A percentile compares a stretch with the other conserved stretches of the same genome.
These are phyloP conservation scores for Ciconia maguari DNA, from an alignment of 2,113 vertebrate genomes.

Conservation along the genomic window DNA sequence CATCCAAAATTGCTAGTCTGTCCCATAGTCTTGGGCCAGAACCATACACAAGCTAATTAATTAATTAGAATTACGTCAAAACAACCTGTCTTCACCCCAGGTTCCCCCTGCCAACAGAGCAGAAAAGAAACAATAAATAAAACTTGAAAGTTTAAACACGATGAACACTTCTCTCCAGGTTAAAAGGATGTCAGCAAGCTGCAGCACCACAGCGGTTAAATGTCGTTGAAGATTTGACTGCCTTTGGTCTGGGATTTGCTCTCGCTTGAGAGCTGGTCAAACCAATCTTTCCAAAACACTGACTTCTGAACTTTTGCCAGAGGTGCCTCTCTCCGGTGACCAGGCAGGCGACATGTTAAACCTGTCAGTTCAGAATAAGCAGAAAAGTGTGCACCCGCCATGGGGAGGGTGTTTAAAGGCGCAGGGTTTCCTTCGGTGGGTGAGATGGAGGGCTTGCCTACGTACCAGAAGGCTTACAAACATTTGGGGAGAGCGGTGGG, in stretches of 20 bases:
- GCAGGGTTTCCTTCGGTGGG: background rate
- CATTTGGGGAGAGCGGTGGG: background rate
- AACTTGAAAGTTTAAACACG: background rate
- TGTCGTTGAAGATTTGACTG: constrained; percentile 56
- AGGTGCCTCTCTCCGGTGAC: constrained; percentile 62
- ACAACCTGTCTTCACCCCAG: background rate
- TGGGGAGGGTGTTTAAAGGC: constrained; percentile 41
- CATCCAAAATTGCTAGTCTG: background rate
- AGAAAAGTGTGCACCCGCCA: constrained; percentile 11
- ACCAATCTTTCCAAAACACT: constrained; percentile 73
- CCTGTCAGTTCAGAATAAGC: constrained; percentile 53
- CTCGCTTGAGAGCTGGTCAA: constrained; percentile 63
- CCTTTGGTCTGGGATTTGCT: constrained; percentile 60
- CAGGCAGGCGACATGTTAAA: constrained; percentile 60
- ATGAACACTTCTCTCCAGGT: background rate
- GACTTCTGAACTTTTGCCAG: constrained; percentile 70
- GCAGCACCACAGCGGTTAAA: constrained; percentile 63
- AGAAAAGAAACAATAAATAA: constrained; percentile 36
- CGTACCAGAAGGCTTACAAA: background rate
- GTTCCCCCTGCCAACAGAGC: background rate
- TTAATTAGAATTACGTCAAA: constrained; percentile 41
- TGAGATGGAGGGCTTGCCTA: background rate
- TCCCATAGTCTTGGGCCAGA: background rate
- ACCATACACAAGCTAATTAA: background rate
- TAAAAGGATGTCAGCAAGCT: constrained; percentile 33